Evolutionary conservation across 2,113 vertebrate genomes (phyloP), one percentile per base, ranked within the genome.

Genomic region (Macroglossus sobrinus): DNA sequence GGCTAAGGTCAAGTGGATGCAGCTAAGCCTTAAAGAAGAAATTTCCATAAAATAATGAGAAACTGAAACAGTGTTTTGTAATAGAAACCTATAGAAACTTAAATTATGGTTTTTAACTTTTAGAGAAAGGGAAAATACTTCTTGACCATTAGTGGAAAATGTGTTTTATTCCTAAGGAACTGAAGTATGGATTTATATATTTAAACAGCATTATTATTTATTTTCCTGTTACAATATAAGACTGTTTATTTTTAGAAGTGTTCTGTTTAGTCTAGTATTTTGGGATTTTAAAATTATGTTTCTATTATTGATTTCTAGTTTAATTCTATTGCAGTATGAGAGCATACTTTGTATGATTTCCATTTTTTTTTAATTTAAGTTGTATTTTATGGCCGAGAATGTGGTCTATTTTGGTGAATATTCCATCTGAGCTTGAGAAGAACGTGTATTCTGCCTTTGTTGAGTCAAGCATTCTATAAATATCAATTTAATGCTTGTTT

Each of bases 21-120:
- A 94, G 71, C 72, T 94, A 92, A 94, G 26, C 9, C 91, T 93
- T 91, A 94, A 95, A 96, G 63, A 89, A 93, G 47, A 91, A 89
- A 96, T 93, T 84, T 95, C 53, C 66, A 85, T 91, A 89, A 96
- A 97, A 94, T 84, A 93, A 93, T 76, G 22, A 92, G 78, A 94
- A 97, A 92, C 40, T 76, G 28, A 94, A 97, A 80, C 68, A 84
- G 75, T 66, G 40, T 72, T 96, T 93, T 88, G 50, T 69, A 69
- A 61, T 35, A 88, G 40, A 91, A 74, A 22, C 47, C 47, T 80
- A 35, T 8, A 91, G 66, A 95, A 95, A 93, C n/a, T 92, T 80
- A 92, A 90, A 95, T 93, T 92, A 89, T 63, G 35, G 19, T 7
- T 94, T 90, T 91, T 93, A 81, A 90, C 21, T 81, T 57, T 69